Percentiles rank a stretch among this genome's conserved stretches.
These are phyloP conservation scores for Trachops cirrhosus DNA, from an alignment of 2,797 vertebrate genomes.

Conservation along the genomic window DNA sequence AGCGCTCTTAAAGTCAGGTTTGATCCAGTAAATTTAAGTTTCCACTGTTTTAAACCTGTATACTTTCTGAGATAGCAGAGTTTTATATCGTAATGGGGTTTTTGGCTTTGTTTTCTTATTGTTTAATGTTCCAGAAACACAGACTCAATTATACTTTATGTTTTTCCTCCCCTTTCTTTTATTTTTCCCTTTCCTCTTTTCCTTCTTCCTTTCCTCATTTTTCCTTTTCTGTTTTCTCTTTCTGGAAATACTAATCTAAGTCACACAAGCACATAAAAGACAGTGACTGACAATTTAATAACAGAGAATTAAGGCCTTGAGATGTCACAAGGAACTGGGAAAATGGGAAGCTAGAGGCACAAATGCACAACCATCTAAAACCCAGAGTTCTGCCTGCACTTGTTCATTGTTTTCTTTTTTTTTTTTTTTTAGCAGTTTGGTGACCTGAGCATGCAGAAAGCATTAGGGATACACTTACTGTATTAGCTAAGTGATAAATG, in stretches of 20 bases:
- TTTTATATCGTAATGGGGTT: not conserved
- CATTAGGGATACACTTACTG: not conserved
- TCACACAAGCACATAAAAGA: not conserved
- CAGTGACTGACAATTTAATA: constrained; percentile 29
- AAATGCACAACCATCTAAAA: not conserved
- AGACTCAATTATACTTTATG: not conserved
- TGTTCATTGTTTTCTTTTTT: not conserved
- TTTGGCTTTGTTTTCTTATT: constrained; percentile 3
- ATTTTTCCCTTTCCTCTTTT: not conserved
- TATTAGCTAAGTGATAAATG: constrained; percentile 11
- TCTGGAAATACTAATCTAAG: not conserved
- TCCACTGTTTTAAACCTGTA: not conserved
- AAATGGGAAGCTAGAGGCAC: not conserved
- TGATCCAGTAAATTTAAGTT: not conserved
- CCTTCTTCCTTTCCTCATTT: not conserved
- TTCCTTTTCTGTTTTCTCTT: not conserved
- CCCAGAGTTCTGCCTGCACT: not conserved
- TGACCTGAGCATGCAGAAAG: not conserved
- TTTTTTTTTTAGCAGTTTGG: not conserved
- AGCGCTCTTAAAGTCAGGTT: not conserved
- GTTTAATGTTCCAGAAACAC: not conserved
- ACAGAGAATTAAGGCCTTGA: not conserved
- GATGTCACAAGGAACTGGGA: not conserved
- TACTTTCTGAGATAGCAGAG: not conserved
- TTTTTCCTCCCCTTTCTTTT: not conserved